Percentiles rank a stretch among this genome's conserved stretches.
Conservation (phyloP, 2,888 invertebrate genomes). For the Myopa testacea region DNA sequence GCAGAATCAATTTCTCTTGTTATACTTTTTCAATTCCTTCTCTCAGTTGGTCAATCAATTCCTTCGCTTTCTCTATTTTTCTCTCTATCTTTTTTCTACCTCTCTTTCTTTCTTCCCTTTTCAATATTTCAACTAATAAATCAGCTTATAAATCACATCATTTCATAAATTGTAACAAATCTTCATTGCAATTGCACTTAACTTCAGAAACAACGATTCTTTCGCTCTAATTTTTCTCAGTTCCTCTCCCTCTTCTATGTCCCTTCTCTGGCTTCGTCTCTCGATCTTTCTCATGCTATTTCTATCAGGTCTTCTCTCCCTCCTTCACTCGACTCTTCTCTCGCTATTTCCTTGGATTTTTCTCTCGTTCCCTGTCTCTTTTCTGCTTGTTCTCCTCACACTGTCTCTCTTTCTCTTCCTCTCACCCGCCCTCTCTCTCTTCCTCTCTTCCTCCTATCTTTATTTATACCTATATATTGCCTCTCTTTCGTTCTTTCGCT, state of each 20-base stretch:
- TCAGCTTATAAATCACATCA: background rate
- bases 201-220: background rate
- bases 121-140: background rate
- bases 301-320: background rate
- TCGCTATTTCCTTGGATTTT: background rate
- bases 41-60: background rate
- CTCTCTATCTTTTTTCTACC: background rate
- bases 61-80: background rate
- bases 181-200: background rate
- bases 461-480: no score
- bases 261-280: background rate
- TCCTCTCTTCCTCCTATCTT: no score
- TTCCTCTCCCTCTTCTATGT: background rate
- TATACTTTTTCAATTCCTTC: no score
- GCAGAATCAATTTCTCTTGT: background rate
- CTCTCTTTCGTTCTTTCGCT: no score
- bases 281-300: background rate
- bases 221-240: background rate
- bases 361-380: background rate
- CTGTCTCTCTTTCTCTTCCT: no score
- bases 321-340: background rate
- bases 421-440: no score
- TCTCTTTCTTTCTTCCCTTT: background rate
- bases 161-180: conserved; percentile 16
- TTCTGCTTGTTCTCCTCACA: no score